Conservation (phyloP, 2,888 invertebrate species). For the Polydesmus complanatus region DNA sequence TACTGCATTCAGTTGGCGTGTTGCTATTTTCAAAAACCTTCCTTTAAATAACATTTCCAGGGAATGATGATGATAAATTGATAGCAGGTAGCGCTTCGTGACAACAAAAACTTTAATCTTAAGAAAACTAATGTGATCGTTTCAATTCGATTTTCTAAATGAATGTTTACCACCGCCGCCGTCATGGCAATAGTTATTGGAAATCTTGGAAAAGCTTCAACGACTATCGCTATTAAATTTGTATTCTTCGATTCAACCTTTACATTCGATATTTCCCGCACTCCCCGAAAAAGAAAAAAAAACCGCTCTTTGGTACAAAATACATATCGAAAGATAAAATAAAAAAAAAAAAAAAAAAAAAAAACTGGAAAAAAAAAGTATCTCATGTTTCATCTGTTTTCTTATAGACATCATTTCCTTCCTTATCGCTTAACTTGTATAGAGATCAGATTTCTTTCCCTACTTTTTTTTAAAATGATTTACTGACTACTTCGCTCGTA, state of each 20-base stretch:
- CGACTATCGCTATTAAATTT: too few species aligned
- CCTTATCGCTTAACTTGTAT: neutral
- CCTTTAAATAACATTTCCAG: too few species aligned
- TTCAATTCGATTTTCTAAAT: neutral
- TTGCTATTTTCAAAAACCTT: too few species aligned
- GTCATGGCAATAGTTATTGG: too few species aligned
- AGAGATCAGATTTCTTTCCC: neutral
- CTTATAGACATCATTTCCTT: neutral
- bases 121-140: neutral
- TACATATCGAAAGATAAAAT: neutral
- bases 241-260: too few species aligned
- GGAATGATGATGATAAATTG: neutral
- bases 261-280: too few species aligned
- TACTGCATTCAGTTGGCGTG: too few species aligned
- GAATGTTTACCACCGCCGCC: neutral
- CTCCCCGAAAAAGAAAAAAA: too few species aligned
- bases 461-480: neutral
- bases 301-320: neutral
- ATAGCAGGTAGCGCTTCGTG: neutral
- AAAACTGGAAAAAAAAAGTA: neutral
- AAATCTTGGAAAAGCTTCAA: too few species aligned
- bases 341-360: neutral
- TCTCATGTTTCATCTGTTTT: neutral
- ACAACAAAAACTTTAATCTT: neutral
- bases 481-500: neutral